Percentiles rank a stretch among this genome's conserved stretches.
phyloP scores from a whole-genome alignment of 2,113 vertebrate species.

The Melanotaenia duboulayi region DNA sequence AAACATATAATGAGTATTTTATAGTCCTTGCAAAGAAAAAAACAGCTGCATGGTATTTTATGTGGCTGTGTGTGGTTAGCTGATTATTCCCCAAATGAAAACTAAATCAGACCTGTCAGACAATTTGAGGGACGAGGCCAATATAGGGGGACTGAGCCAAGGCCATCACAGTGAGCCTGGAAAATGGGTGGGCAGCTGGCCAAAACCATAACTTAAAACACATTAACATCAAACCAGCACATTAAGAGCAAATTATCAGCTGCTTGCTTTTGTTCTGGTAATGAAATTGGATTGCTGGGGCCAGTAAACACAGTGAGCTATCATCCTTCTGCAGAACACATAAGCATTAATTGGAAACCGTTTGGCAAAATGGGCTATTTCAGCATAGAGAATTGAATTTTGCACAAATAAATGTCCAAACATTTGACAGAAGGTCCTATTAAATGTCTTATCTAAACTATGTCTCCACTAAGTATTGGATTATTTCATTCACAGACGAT shows the following conservation, averaged over 20 bases:
- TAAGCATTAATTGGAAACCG: constrained; percentile 51
- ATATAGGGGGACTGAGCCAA: constrained; percentile 53
- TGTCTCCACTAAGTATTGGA: neutral
- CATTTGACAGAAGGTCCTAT: constrained; percentile 40
- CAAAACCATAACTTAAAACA: constrained; percentile 75
- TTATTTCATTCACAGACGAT: constrained; percentile 10
- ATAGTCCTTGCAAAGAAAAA: constrained; percentile 42
- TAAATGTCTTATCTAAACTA: constrained; percentile 13
- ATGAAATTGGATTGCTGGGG: constrained; percentile 63
- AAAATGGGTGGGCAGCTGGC: constrained; percentile 66
- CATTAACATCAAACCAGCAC: constrained; percentile 72
- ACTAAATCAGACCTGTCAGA: constrained; percentile 66
- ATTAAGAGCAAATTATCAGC: constrained; percentile 78
- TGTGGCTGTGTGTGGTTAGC: constrained; percentile 47
- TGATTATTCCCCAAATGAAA: constrained; percentile 62
- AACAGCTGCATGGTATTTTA: constrained; percentile 45
- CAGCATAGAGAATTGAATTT: constrained; percentile 39
- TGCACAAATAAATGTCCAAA: constrained; percentile 13
- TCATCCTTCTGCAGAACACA: constrained; percentile 48
- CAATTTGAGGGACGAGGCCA: constrained; percentile 66
- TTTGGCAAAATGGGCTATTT: constrained; percentile 47
- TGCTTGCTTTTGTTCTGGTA: constrained; percentile 56
- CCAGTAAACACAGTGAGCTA: constrained; percentile 61
- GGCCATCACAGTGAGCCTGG: constrained; percentile 53
- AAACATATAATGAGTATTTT: constrained; percentile 58